Evolutionary conservation across 2,797 vertebrate genomes (phyloP), one percentile per base, ranked within the genome.

Genomic region (Pipistrellus pygmaeus): DNA sequence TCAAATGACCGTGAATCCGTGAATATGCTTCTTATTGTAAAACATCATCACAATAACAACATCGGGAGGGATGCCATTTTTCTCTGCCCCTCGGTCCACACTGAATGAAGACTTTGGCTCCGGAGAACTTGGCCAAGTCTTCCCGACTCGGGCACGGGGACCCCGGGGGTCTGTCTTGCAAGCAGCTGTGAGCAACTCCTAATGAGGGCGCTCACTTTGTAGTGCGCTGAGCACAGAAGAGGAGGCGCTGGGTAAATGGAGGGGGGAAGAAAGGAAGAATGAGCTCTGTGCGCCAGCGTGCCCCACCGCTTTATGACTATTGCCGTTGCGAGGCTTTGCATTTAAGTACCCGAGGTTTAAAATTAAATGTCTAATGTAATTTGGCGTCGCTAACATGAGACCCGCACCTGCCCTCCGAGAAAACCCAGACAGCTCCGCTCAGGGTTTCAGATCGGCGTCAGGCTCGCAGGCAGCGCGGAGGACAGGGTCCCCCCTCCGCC

Each of bases 321-420:
- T 96, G 96, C 97, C 97, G 97, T 97, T 95, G 97, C 96, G 97
- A 97, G 97, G 97, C 97, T 98, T 98, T 98, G 96, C 97, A 97
- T 98, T 97, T 98, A 98, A 98, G 98, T 98, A 98, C 98, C 98
- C 98, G 98, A 98, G 98, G 97, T 98, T 98, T 98, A 98, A 98
- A 98, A 98, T 98, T 98, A 98, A 98, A 98, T 97, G 98, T 98
- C 98, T 98, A 96, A 98, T 98, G 98, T 97, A 96, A 98, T 98
- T 98, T 98, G 98, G 98, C 92, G 25, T 96, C 73, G 96, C 98
- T 97, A 97, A 98, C 97, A 64, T 97, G 98, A 98, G 98, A 96
- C 97, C 96, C 20, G 27, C 68, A 90, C 97, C 95, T 98, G 98
- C 98, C 98, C 98, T 95, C 46, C 18, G 98, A 98, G 98, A 91